Conservation (phyloP, 2,888 invertebrate genomes). For the Andrena bicolor region DNA sequence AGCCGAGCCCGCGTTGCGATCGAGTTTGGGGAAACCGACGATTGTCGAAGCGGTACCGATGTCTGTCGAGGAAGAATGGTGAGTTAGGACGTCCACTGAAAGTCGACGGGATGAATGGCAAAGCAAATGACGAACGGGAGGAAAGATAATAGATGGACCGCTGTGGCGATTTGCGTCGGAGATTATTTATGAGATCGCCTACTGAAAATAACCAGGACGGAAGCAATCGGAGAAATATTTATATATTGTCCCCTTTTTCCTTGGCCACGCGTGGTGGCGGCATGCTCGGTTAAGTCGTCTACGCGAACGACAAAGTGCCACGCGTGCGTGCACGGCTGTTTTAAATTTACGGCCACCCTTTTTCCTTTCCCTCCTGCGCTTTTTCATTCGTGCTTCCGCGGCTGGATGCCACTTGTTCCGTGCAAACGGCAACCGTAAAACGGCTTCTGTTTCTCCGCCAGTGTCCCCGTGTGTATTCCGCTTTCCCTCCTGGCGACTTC, state of each 20-base stretch:
- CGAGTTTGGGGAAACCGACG: constrained; percentile 27
- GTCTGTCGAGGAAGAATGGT: background rate
- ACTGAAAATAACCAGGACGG: constrained; percentile 32
- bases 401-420: constrained; percentile 53
- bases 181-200: constrained; percentile 22
- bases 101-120: background rate
- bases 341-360: constrained; percentile 75
- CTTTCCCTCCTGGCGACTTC: constrained; percentile 38
- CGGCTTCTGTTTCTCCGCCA: constrained; percentile 45
- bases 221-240: constrained; percentile 49
- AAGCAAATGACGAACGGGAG: background rate
- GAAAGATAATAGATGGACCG: background rate
- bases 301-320: constrained; percentile 69
- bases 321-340: constrained; percentile 66
- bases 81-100: background rate
- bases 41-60: background rate
- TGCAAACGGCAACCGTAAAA: constrained; percentile 56
- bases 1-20: constrained; percentile 15
- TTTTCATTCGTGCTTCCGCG: constrained; percentile 45
- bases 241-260: constrained; percentile 10
- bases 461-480: constrained; percentile 11
- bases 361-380: constrained; percentile 55
- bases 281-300: constrained; percentile 74
- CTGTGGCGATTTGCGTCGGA: constrained; percentile 9
- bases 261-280: constrained; percentile 23